Evolutionary conservation across 1,140 invertebrate species (phyloP).

Genomic region (Nixonia krombeini): DNA sequence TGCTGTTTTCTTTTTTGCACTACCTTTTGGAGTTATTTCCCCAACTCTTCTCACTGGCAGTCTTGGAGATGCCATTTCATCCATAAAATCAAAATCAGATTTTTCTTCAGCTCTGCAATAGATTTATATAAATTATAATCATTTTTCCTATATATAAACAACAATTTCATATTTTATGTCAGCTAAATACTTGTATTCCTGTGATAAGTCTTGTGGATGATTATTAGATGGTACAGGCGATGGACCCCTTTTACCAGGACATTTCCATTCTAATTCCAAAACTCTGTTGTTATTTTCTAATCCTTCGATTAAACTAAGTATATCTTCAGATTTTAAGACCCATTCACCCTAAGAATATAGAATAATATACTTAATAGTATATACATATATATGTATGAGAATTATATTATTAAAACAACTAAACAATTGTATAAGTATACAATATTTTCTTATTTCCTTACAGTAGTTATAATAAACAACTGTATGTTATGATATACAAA

Average conservation of each 20-base stretch:
- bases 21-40: slow-evolving; percentile 77
- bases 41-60: slow-evolving; percentile 76
- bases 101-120: slow-evolving; percentile 72
- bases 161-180: no score
- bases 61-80: slow-evolving; percentile 78
- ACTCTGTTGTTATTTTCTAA: slow-evolving; percentile 72
- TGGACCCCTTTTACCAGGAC: slow-evolving; percentile 75
- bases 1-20: slow-evolving; percentile 83
- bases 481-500: no score
- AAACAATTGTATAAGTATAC: no score
- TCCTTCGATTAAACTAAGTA: slow-evolving; percentile 74
- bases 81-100: slow-evolving; percentile 83
- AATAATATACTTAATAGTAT: no score
- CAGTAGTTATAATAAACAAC: no score
- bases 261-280: slow-evolving; percentile 76
- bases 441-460: no score
- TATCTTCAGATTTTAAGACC: slow-evolving; percentile 67
- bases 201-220: slow-evolving; percentile 59
- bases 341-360: slow-evolving; percentile 56
- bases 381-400: no score
- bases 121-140: slow-evolving; percentile 5
- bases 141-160: no score
- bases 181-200: slow-evolving; percentile 69
- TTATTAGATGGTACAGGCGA: slow-evolving; percentile 69
- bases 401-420: no score